phyloP scores from a whole-genome alignment of 2,888 invertebrate species.

The Coelinius sp. region DNA sequence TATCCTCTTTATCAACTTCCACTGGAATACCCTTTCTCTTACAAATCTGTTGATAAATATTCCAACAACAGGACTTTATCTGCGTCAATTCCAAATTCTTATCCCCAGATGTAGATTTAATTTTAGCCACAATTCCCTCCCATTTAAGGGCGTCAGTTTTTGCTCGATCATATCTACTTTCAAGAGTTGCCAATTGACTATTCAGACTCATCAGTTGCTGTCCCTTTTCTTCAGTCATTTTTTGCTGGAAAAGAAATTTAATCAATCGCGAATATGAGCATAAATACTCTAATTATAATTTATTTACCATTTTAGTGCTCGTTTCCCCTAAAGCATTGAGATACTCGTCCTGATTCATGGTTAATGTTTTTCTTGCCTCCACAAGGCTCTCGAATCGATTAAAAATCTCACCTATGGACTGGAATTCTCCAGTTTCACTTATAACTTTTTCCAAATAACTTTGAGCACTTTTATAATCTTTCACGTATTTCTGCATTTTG shows the following conservation, averaged over 20 bases:
- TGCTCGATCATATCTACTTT: constrained; percentile 76
- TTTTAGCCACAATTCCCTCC: constrained; percentile 75
- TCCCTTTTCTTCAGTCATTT: constrained; percentile 75
- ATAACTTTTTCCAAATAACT: constrained; percentile 76
- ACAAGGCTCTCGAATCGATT: constrained; percentile 77
- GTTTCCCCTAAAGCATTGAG: constrained; percentile 75
- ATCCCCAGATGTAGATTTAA: constrained; percentile 74
- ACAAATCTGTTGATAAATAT: constrained; percentile 77
- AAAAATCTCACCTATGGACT: constrained; percentile 76
- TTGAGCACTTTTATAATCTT: constrained; percentile 75
- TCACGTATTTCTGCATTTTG: constrained; percentile 75
- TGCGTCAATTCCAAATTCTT: constrained; percentile 75
- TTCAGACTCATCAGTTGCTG: constrained; percentile 77
- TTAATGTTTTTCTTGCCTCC: constrained; percentile 74
- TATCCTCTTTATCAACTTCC: constrained; percentile 71
- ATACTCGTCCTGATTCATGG: constrained; percentile 74
- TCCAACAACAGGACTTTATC: constrained; percentile 75
- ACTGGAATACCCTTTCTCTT: constrained; percentile 72
- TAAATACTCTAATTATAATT: constrained; percentile 7
- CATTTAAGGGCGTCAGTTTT: constrained; percentile 75
- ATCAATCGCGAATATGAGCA: neutral
- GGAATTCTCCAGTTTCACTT: constrained; percentile 73
- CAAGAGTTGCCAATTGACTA: constrained; percentile 75
- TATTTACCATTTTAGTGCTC: constrained; percentile 72
- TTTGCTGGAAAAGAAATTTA: constrained; percentile 52